Base-by-base conservation (phyloP, 2,888 invertebrate species). In the Platynereis dumerilii region DNA sequence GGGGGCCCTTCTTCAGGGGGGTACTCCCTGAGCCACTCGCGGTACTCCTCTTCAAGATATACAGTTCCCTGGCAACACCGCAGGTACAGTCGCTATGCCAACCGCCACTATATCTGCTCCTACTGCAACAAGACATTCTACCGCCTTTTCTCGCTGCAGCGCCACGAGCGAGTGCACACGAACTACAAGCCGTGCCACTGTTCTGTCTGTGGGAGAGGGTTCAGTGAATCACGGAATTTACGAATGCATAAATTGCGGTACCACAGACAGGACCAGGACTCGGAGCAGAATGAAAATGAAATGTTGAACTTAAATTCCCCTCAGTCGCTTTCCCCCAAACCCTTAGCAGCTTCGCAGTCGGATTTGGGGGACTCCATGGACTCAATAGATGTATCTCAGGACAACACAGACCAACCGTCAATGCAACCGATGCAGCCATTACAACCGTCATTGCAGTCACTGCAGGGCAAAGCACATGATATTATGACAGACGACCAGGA, bases 81-180 rank as follows among this genome's bases (percentile, higher is more conserved):
- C 34, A 34, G 34, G 12, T 29, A 56, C 56, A 56, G 20, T 56
- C 56, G 56, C 24, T 22, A 24, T 7, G 7, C 17, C 10, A 27
- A 56, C 56, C 28, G 58, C 20, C 57, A 48, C n/a, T 58, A 58
- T 59, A 69, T 68, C n/a, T 83, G 83, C 67, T 74, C 76, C 22
- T 77, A 75, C 69, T 84, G 84, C 67, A 76, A 77, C 27, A 84
- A 83, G 69, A 74, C 78, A 20, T 84, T 84, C 68, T 80, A 78
- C 64, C 72, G 81, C 15, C 74, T 79, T 60, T 82, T 79, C 64
- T 78, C 79, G 17, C 75, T 84, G 15, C 79, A 82, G 67, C 78
- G 84, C 27, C 84, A 84, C 68, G 80, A 83, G 72, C 75, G 83
- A 29, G 78, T 83, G 53, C 84, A 84, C 68, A 83, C 80, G 20